These are phyloP conservation scores for Chionodraco myersi DNA, from an alignment of 2,113 vertebrate species.

Conservation along the genomic window DNA sequence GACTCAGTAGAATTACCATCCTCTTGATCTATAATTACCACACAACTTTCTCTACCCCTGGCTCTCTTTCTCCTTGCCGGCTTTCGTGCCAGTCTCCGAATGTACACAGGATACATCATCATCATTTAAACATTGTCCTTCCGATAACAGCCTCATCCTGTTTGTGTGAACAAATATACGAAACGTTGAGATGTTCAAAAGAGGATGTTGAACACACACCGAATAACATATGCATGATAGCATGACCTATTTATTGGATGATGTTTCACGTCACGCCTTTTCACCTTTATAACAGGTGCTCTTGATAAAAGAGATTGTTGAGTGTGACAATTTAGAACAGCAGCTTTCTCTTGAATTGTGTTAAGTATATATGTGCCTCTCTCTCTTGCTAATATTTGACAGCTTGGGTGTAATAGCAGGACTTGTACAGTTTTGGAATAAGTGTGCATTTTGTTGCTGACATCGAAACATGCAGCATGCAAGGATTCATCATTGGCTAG, in stretches of 20 bases:
- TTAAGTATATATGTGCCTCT: neutral
- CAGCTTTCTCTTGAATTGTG: neutral
- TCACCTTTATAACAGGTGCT: neutral
- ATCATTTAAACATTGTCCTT: constrained; percentile 14
- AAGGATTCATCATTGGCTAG: neutral
- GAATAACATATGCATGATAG: constrained; percentile 22
- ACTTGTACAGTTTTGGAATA: neutral
- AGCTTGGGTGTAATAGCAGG: no score
- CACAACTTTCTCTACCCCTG: constrained; percentile 67
- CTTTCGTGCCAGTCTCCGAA: constrained; percentile 48
- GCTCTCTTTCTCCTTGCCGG: constrained; percentile 64
- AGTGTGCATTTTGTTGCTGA: neutral
- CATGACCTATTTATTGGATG: constrained; percentile 25
- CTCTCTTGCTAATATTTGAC: neutral
- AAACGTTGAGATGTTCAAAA: neutral
- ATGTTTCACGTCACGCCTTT: neutral
- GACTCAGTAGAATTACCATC: constrained; percentile 77
- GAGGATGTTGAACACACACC: neutral
- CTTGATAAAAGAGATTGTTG: neutral
- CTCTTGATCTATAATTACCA: constrained; percentile 83
- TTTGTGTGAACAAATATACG: neutral
- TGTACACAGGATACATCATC: constrained; percentile 35
- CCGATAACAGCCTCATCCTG: neutral
- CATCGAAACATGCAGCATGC: neutral
- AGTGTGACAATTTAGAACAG: neutral